phyloP scores from a whole-genome alignment of 2,888 invertebrate species.

The Limnephilus lunatus region DNA sequence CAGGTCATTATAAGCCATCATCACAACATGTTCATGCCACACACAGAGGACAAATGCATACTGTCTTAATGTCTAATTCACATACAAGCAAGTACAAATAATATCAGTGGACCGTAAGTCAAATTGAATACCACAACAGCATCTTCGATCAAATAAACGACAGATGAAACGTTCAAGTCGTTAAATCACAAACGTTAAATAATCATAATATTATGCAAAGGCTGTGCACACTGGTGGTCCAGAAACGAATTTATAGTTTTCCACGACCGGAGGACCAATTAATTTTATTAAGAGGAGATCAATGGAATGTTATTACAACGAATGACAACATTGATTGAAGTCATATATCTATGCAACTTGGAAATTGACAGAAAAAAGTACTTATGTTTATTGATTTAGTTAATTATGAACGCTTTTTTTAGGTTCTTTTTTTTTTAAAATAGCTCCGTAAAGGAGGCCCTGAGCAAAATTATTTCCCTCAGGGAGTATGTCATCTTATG shows the following conservation, averaged over 20 bases:
- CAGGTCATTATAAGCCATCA: background rate
- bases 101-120: background rate
- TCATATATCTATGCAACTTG: too few species aligned
- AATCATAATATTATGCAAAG: constrained; percentile 2
- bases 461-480: too few species aligned
- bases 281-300: too few species aligned
- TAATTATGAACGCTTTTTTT: too few species aligned
- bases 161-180: background rate
- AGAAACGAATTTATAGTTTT: background rate
- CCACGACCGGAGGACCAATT: background rate
- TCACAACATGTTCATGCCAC: background rate
- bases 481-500: too few species aligned
- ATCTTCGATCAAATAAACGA: background rate
- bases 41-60: background rate
- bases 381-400: too few species aligned
- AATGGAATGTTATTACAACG: too few species aligned
- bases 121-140: background rate
- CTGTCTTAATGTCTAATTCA: background rate
- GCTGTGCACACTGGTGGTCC: background rate
- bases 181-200: background rate
- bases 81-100: background rate
- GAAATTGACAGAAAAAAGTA: too few species aligned
- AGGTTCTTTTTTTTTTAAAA: too few species aligned
- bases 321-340: background rate
- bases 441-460: too few species aligned